These are phyloP conservation scores for Halesus radiatus DNA, from an alignment of 1,140 invertebrate genomes.

Conservation along the genomic window DNA sequence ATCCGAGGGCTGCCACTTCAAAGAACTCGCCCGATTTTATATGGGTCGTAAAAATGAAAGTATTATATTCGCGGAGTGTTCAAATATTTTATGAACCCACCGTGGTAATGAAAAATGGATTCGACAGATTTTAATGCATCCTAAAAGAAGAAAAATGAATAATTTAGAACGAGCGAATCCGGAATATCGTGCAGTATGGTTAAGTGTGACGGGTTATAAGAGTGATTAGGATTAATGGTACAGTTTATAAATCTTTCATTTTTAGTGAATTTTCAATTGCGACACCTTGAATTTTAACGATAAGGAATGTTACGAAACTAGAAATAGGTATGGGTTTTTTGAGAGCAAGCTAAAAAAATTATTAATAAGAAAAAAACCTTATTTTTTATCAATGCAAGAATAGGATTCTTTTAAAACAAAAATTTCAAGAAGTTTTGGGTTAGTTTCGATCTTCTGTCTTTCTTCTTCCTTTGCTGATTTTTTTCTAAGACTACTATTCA, in stretches of 20 bases:
- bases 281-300: too few relatives aligned
- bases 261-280: too few relatives aligned
- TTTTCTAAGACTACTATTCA: too few relatives aligned
- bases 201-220: neutral
- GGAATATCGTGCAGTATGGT: neutral
- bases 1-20: neutral
- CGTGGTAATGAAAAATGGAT: constrained; percentile 21
- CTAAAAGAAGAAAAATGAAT: constrained; percentile 12
- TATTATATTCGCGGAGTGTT: constrained; percentile 39
- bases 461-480: too few relatives aligned
- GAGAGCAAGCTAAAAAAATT: too few relatives aligned
- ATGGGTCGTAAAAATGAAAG: constrained; percentile 34
- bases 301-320: too few relatives aligned
- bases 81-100: constrained; percentile 30
- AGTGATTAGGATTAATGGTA: neutral
- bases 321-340: too few relatives aligned
- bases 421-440: too few relatives aligned
- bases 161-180: neutral
- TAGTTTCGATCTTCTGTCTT: too few relatives aligned
- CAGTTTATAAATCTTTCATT: neutral
- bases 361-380: too few relatives aligned
- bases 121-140: constrained; percentile 35
- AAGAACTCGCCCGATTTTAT: constrained; percentile 18
- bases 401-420: too few relatives aligned
- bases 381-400: too few relatives aligned